Conservation (phyloP, 2,113 vertebrate genomes). For the Myotis yumanensis region DNA sequence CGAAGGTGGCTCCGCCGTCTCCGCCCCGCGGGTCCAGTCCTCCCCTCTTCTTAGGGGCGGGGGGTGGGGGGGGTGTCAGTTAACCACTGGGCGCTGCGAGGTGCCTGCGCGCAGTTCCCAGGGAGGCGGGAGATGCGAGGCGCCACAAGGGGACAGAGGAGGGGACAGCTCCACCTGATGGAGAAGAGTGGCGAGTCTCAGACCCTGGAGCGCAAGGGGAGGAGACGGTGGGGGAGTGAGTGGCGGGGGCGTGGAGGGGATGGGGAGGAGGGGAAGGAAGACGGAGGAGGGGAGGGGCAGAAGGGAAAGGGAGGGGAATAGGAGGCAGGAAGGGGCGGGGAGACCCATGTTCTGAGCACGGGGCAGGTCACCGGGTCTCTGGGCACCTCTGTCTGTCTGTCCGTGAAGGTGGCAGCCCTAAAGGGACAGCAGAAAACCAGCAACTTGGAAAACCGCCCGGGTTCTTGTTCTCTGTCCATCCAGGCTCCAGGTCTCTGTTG, state of each 20-base stretch:
- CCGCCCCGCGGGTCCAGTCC: conserved; percentile 1
- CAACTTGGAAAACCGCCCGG: conserved; percentile 20
- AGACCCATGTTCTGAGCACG: background rate
- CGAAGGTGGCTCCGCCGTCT: conserved; percentile 60
- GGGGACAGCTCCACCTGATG: conserved; percentile 67
- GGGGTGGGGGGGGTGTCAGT: background rate
- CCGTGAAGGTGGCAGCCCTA: background rate
- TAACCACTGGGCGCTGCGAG: conserved; percentile 55
- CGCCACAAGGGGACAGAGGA: background rate
- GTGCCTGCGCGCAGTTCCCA: conserved; percentile 1
- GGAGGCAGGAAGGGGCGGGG: background rate
- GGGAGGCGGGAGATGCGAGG: background rate
- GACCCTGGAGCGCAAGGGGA: background rate
- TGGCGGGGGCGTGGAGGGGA: no score
- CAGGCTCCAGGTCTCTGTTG: background rate
- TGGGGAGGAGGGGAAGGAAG: no score
- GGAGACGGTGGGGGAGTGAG: background rate
- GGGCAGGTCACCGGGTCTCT: background rate
- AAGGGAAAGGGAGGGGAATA: background rate
- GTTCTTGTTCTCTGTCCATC: background rate
- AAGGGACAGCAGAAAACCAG: background rate
- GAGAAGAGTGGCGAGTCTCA: conserved; percentile 14
- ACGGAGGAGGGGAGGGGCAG: background rate
- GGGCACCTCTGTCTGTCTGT: background rate
- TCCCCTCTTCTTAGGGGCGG: background rate